Evolutionary conservation across 2,797 vertebrate genomes (phyloP).

Genomic region (Phylloscopus collybita): DNA sequence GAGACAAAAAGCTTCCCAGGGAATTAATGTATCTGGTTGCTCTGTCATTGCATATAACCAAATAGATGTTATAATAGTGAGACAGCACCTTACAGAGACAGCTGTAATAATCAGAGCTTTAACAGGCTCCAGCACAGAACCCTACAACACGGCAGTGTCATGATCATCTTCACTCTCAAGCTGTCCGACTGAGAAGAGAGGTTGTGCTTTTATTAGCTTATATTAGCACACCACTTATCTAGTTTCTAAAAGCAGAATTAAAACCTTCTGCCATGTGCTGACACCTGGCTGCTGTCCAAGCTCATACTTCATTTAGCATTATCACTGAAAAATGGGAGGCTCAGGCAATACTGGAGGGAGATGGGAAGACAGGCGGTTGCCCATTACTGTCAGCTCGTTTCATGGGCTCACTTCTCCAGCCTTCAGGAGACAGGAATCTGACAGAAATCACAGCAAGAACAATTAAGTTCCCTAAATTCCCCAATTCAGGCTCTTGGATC

Average conservation of each 20-base stretch:
- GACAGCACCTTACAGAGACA: neutral
- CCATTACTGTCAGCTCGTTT: neutral
- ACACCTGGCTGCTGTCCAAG: conserved; percentile 56
- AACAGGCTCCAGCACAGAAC: conserved; percentile 6
- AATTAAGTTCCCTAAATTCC: neutral
- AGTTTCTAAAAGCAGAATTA: conserved; percentile 62
- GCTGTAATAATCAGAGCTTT: conserved; percentile 38
- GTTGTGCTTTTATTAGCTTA: conserved; percentile 45
- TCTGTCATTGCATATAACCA: conserved; percentile 2
- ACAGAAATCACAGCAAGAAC: neutral
- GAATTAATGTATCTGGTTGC: neutral
- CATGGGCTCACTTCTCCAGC: neutral
- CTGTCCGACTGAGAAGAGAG: conserved; percentile 12
- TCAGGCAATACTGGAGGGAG: neutral
- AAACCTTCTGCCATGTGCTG: conserved; percentile 61
- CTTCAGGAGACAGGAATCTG: neutral
- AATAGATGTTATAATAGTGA: neutral
- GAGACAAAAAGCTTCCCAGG: neutral
- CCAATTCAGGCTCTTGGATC: neutral
- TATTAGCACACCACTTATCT: conserved; percentile 58
- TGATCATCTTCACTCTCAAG: conserved; percentile 31
- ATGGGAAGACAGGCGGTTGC: neutral
- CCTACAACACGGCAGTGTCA: neutral
- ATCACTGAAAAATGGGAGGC: conserved; percentile 14
- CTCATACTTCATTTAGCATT: conserved; percentile 21